Percentiles rank a stretch among this genome's conserved stretches.
Conservation (phyloP, 2,797 vertebrate genomes). For the Dendrocincla fuliginosa region DNA sequence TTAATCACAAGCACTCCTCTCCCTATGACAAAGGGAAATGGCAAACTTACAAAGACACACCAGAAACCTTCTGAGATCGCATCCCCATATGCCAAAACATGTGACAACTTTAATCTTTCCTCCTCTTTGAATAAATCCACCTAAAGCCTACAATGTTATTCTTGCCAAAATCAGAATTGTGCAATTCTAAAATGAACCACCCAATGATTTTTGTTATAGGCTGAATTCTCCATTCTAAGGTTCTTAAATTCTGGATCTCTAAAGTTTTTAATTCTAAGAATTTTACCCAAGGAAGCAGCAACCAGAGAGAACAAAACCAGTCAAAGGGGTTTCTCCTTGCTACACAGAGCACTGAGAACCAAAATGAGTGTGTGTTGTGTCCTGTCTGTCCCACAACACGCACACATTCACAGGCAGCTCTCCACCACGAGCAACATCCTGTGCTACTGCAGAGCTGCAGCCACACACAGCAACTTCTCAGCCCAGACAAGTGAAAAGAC, state of each 20-base stretch:
- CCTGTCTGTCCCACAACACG: background rate
- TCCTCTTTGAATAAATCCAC: background rate
- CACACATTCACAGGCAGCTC: background rate
- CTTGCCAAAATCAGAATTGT: background rate
- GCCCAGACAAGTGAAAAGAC: background rate
- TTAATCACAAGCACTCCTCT: slow-evolving; percentile 2
- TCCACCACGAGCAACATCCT: background rate
- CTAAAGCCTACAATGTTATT: background rate
- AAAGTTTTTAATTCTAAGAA: background rate
- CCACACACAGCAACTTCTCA: background rate
- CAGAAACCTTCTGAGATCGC: background rate
- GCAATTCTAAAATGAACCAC: background rate
- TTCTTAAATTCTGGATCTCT: background rate
- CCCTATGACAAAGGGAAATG: slow-evolving; percentile 11
- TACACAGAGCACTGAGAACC: accelerated
- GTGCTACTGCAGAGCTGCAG: background rate
- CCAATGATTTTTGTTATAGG: accelerated
- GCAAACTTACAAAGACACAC: background rate
- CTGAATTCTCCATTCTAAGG: background rate
- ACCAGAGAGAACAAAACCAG: background rate
- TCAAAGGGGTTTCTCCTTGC: background rate
- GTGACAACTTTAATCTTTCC: background rate
- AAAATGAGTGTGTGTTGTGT: accelerated
- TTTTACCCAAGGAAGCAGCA: background rate
- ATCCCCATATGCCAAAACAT: background rate